These are phyloP conservation scores for Drosophila longiperda DNA, from an alignment of 2,888 invertebrate genomes.

Conservation along the genomic window DNA sequence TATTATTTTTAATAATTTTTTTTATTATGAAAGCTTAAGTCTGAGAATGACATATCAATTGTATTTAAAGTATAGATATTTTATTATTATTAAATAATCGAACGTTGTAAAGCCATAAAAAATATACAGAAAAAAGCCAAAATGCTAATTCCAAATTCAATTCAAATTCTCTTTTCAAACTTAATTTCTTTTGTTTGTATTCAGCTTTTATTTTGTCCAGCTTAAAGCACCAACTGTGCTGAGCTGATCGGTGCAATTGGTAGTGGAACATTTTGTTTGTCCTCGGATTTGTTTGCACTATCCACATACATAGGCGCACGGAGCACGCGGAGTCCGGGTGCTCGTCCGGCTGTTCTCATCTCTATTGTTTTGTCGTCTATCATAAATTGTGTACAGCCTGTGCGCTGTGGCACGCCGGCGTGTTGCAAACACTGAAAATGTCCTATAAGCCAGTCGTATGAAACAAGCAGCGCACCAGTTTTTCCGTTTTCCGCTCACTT, in stretches of 20 bases:
- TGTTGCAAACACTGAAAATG: conserved; percentile 51
- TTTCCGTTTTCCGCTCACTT: conserved; percentile 35
- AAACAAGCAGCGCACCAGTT: conserved; percentile 54
- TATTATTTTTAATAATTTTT: not conserved
- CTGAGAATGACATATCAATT: not conserved
- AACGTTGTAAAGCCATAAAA: not conserved
- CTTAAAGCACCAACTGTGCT: not conserved
- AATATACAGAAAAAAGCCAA: not conserved
- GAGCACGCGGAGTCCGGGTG: not conserved
- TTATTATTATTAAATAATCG: not conserved
- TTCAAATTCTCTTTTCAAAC: not conserved
- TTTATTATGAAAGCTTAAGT: not conserved
- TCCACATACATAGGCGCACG: not conserved
- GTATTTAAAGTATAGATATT: not conserved
- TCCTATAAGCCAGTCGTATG: conserved; percentile 55
- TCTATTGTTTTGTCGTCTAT: conserved; percentile 54
- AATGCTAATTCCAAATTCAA: not conserved
- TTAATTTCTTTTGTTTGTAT: not conserved
- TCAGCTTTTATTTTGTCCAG: not conserved
- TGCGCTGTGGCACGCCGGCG: conserved; percentile 24
- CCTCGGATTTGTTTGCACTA: conserved; percentile 5
- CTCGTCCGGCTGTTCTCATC: conserved; percentile 14
- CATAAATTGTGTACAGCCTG: conserved; percentile 76
- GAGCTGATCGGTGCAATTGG: not conserved
- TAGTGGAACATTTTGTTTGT: not conserved